Conservation (phyloP, 2,888 invertebrate genomes). For the Glaucopsyche alexis region DNA sequence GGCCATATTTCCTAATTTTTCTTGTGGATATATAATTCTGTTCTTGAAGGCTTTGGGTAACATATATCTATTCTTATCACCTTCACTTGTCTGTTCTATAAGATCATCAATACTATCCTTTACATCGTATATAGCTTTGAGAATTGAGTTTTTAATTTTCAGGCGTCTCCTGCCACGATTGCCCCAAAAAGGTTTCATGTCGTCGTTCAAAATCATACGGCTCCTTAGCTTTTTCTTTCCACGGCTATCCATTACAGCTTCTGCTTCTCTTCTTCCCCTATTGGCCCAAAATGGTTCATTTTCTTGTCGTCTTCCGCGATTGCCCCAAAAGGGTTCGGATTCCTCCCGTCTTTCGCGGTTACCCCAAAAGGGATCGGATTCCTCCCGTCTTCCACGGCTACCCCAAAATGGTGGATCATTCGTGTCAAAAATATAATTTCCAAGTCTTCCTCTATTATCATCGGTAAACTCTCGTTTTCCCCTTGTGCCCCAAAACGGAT, state of each 20-base stretch:
- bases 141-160: conserved; percentile 51
- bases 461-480: conserved; percentile 45
- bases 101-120: conserved; percentile 55
- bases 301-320: conserved; percentile 55
- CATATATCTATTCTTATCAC: not conserved
- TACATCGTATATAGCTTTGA: conserved; percentile 52
- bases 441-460: not conserved
- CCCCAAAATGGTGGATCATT: conserved; percentile 55
- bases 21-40: conserved; percentile 27
- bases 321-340: conserved; percentile 54
- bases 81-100: conserved; percentile 46
- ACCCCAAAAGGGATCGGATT: conserved; percentile 54
- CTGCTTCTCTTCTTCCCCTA: conserved; percentile 47
- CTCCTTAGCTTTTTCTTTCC: conserved; percentile 49
- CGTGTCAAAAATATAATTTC: not conserved
- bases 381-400: conserved; percentile 54
- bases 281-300: conserved; percentile 55
- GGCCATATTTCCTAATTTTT: conserved; percentile 30
- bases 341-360: conserved; percentile 55
- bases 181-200: conserved; percentile 55
- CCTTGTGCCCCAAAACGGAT: conserved; percentile 40
- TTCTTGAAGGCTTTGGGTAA: conserved; percentile 51
- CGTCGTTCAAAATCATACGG: conserved; percentile 41
- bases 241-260: conserved; percentile 71
- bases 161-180: conserved; percentile 56